A percentile compares a stretch with the other conserved stretches of the same genome.
These are phyloP conservation scores for Drosophila tripunctata DNA, from an alignment of 2,888 invertebrate species.

Conservation along the genomic window DNA sequence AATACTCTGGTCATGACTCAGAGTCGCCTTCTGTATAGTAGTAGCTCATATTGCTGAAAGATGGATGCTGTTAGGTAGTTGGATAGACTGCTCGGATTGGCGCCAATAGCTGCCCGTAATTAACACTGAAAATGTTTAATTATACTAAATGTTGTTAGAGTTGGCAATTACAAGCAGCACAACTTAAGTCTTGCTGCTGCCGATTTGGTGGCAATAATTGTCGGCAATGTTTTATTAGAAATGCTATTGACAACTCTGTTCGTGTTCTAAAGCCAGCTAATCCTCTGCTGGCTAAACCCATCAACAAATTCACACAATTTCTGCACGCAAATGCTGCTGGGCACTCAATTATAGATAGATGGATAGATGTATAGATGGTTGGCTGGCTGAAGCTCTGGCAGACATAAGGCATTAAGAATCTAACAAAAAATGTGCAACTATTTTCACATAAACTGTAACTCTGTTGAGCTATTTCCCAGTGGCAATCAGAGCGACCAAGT, in stretches of 20 bases:
- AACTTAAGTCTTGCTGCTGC: constrained; percentile 30
- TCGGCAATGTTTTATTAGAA: constrained; percentile 75
- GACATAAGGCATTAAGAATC: constrained; percentile 8
- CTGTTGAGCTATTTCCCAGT: constrained; percentile 73
- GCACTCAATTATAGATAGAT: constrained; percentile 52
- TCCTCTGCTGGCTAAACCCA: constrained; percentile 52
- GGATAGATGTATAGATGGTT: background rate
- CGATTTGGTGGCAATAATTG: constrained; percentile 55
- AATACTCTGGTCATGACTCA: constrained; percentile 56
- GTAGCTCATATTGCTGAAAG: constrained; percentile 56
- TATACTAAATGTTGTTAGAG: no score
- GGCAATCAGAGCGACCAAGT: constrained; percentile 75
- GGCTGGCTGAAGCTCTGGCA: constrained; percentile 3
- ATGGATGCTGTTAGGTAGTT: constrained; percentile 31
- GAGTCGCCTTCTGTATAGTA: background rate
- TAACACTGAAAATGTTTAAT: constrained; percentile 64
- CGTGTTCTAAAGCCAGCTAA: constrained; percentile 17
- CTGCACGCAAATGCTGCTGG: constrained; percentile 71
- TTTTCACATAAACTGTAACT: constrained; percentile 74
- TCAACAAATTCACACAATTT: constrained; percentile 79
- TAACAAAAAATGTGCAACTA: constrained; percentile 63
- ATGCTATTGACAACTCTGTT: constrained; percentile 61
- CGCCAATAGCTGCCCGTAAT: constrained; percentile 61
- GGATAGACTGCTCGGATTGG: constrained; percentile 47
- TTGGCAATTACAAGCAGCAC: constrained; percentile 15